Evolutionary conservation across 2,113 vertebrate species (phyloP), one percentile per base, ranked within the genome.

Genomic region (Myrmecobius fasciatus): DNA sequence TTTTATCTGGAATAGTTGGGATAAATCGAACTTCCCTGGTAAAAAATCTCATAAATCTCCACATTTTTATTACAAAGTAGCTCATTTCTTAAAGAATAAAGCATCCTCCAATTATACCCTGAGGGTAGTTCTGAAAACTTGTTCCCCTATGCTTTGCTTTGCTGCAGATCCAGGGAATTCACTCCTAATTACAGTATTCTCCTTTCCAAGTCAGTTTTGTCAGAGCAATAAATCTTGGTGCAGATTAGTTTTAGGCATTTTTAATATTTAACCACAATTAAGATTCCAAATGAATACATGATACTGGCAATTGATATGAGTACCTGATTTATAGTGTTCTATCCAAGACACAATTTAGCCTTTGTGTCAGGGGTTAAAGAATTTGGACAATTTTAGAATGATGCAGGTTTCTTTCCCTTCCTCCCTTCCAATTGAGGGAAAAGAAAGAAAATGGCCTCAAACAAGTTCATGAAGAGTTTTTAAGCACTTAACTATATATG

Each of bases 211-310:
- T 96, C 43, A 96, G 88, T 97, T 97, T 93, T 95, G 53, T 97
- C 91, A 96, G 46, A 36, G 93, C 14, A 24, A 75, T 97, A 96
- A 96, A 97, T 98, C 92, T 97, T 93, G 17, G 95, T 95, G 31
- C 92, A 94, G 67, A 89, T 97, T 92, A 96, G 90, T 95, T 97
- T 95, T 95, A 96, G 96, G 83, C 60, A 94, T 96, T 96, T 89
- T 51, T 93, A 95, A 56, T 96, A 93, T 94, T 91, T 97, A 96
- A 91, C 94, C 96, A 96, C 97, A 96, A 83, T 98, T 98, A 96
- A 98, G 94, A 90, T 53, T 92, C 67, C 17, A 52, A 95, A 95
- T 93, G 89, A 96, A 97, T 95, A 97, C 90, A 88, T 94, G 67
- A 43, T 8, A 43, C 36, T 8, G 20, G 67, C 8, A 24, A 83